Conservation (phyloP, 2,888 invertebrate genomes). For the Priapulus caudatus region DNA sequence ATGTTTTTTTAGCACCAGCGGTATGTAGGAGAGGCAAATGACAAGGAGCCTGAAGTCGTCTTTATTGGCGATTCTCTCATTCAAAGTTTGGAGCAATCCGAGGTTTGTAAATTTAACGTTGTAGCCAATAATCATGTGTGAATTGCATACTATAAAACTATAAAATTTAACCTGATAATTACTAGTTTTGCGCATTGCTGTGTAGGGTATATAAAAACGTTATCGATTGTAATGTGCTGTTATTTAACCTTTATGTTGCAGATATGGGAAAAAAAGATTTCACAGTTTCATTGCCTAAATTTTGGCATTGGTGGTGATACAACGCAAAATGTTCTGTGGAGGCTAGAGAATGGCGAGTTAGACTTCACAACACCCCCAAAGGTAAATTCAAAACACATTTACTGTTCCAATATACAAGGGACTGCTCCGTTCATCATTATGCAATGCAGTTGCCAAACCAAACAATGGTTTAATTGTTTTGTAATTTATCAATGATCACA, state of each 20-base stretch:
- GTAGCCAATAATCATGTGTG: no score
- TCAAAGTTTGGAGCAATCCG: conserved; percentile 65
- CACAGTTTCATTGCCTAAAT: conserved; percentile 78
- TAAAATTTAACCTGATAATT: no score
- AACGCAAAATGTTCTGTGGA: conserved; percentile 78
- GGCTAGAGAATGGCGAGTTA: conserved; percentile 74
- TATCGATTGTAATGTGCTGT: no score
- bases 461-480: no score
- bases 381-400: no score
- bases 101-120: conserved; percentile 38
- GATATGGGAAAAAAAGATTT: conserved; percentile 79
- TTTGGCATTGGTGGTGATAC: conserved; percentile 78
- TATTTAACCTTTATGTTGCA: conserved; percentile 27
- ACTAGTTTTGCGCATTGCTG: no score
- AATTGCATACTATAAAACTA: no score
- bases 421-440: no score
- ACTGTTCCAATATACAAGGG: no score
- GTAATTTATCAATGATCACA: no score
- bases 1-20: conserved; percentile 58
- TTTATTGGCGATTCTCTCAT: conserved; percentile 81
- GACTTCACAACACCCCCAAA: conserved; percentile 70
- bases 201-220: no score
- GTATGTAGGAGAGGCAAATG: conserved; percentile 69
- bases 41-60: conserved; percentile 80
- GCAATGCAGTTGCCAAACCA: no score